These are phyloP conservation scores for Drosophila leontia DNA, from an alignment of 1,140 invertebrate species.

Conservation along the genomic window DNA sequence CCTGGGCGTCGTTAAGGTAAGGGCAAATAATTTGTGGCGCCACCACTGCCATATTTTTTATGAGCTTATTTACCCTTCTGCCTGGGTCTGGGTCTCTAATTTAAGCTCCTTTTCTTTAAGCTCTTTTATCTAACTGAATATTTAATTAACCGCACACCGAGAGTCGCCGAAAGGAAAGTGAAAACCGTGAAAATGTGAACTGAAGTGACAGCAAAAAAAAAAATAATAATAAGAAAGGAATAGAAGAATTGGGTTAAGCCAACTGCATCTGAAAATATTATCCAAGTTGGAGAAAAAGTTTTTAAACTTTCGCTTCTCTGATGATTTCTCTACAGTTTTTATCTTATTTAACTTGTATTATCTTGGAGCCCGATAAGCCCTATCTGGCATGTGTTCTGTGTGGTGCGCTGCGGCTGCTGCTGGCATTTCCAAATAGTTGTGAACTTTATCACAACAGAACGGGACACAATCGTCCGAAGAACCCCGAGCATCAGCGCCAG, in stretches of 20 bases:
- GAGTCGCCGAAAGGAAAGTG: slow-evolving; percentile 37
- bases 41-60: slow-evolving; percentile 76
- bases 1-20: slow-evolving; percentile 46
- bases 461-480: slow-evolving; percentile 12
- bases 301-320: slow-evolving; percentile 29
- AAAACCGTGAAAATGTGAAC: slow-evolving; percentile 36
- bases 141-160: slow-evolving; percentile 76
- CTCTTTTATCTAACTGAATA: slow-evolving; percentile 77
- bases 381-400: slow-evolving; percentile 72
- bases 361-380: slow-evolving; percentile 65
- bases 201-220: slow-evolving; percentile 18
- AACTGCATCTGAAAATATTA: slow-evolving; percentile 53
- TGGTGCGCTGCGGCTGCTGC: slow-evolving; percentile 46
- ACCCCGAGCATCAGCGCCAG: slow-evolving; percentile 18
- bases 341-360: slow-evolving; percentile 79
- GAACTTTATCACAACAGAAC: slow-evolving; percentile 68
- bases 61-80: slow-evolving; percentile 77
- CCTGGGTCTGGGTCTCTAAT: slow-evolving; percentile 32
- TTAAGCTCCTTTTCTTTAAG: slow-evolving; percentile 74
- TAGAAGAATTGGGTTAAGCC: slow-evolving; percentile 55
- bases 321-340: slow-evolving; percentile 43
- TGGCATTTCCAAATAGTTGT: slow-evolving; percentile 75
- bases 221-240: slow-evolving; percentile 3
- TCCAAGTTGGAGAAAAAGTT: slow-evolving; percentile 33
- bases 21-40: slow-evolving; percentile 78